phyloP scores from a whole-genome alignment of 2,888 invertebrate species.

The Deilephila elpenor region DNA sequence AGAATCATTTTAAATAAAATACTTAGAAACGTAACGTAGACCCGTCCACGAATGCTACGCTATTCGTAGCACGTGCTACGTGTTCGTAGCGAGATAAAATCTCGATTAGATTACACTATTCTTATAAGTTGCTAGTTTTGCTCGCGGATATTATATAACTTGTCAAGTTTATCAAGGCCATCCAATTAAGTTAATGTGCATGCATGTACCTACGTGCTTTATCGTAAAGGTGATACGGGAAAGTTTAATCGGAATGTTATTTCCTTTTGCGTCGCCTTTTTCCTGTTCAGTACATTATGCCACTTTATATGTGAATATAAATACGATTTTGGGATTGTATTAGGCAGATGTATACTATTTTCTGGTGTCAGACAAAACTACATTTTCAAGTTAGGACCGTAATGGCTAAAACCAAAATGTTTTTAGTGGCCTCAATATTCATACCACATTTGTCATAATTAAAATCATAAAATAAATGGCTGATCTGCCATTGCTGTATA shows the following conservation, averaged over 20 bases:
- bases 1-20: conserved; percentile 8
- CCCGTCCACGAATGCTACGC: conserved; percentile 3
- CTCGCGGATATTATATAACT: conserved; percentile 11
- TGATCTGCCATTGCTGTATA: no score
- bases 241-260: neutral
- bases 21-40: conserved; percentile 14
- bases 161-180: conserved; percentile 21
- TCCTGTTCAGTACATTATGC: neutral
- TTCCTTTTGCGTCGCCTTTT: neutral
- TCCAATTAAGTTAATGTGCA: conserved; percentile 12
- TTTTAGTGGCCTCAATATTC: no score
- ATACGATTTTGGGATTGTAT: no score
- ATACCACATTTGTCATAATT: no score
- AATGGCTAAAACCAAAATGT: no score
- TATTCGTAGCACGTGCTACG: conserved; percentile 31
- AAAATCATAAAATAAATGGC: no score
- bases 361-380: no score
- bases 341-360: no score
- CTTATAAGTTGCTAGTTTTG: conserved; percentile 18
- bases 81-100: conserved; percentile 26
- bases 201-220: neutral
- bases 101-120: conserved; percentile 27
- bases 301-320: no score
- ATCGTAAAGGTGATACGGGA: neutral
- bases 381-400: no score